phyloP scores from a whole-genome alignment of 1,140 invertebrate genomes.

The Hormaphis cornu region DNA sequence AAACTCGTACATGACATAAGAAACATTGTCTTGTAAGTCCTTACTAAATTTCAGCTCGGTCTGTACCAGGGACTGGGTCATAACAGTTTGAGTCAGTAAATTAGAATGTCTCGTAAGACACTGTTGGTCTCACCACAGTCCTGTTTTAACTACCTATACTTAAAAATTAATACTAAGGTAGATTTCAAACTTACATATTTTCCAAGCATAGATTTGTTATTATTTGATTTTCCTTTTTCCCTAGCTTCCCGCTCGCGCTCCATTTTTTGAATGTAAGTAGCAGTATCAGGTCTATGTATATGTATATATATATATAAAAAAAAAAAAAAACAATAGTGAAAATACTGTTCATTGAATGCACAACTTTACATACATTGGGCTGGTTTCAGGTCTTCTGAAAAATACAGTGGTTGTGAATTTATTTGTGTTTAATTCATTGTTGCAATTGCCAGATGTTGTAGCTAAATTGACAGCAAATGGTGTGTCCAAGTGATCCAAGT shows the following conservation, averaged over 20 bases:
- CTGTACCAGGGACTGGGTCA: no score
- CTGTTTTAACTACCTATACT: no score
- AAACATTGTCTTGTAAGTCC: no score
- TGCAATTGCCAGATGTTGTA: constrained; percentile 8
- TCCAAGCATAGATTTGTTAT: constrained; percentile 86
- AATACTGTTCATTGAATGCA: no score
- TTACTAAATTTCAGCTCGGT: no score
- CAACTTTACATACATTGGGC: constrained; percentile 50
- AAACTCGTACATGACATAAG: no score
- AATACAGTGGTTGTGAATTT: constrained; percentile 63
- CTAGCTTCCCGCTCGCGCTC: constrained; percentile 81
- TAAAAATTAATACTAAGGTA: not conserved
- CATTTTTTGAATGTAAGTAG: constrained; percentile 81
- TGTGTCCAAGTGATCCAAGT: constrained; percentile 21
- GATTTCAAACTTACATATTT: constrained; percentile 64
- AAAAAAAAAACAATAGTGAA: not conserved
- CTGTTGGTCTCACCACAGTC: no score
- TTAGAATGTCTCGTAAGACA: no score
- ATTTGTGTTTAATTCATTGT: constrained; percentile 43
- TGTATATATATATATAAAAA: not conserved
- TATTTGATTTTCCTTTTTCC: constrained; percentile 78
- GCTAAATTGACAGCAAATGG: constrained; percentile 22
- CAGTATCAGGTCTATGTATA: constrained; percentile 62
- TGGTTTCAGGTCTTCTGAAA: constrained; percentile 59
- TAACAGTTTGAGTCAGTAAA: no score